Evolutionary conservation across 2,113 vertebrate genomes (phyloP), one percentile per base, ranked within the genome.

Genomic region (Ammodytes marinus): DNA sequence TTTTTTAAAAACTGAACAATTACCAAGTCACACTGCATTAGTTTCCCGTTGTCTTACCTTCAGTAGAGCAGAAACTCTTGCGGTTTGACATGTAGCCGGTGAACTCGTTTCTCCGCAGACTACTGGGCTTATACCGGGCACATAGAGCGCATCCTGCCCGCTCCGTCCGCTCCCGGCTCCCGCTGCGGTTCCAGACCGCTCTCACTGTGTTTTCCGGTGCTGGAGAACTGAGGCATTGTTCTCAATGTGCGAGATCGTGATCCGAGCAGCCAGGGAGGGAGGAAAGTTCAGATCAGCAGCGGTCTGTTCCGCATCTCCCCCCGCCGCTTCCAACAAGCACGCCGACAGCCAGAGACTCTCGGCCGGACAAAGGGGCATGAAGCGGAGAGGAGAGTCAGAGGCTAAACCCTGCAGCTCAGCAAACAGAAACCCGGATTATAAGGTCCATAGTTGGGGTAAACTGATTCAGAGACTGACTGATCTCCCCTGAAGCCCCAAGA

Each of bases 401-500:
- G 5, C 37, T 7, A 65, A 59, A 39, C 53, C 40, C 50, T 64
- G 37, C 54, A 15, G n/a, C 69, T 65, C 58, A 52, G 19, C 61
- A 14, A 10, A 58, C 0, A 54, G 52, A 40, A 53, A n/a, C 15
- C 46, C 68, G 35, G 37, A 27, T 13, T 35, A 45, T 27, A 5
- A 43, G 39, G 67, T 78, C 81, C 86, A 85, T 84, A n/a, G 43
- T 55, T 46, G 49, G 55, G 6, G 45, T 13, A 46, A 52, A 83
- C 0, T 53, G 63, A 49, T 49, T 14, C 53, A 37, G 53, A 74
- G 47, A 57, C 53, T 69, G 79, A 13, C 67, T 58, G 69, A 89
- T 91, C 82, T 90, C 84, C 87, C 85, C 82, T 58, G 92, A 93
- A 95, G 93, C 95, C 93, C 57, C 61, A 17, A 82, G 12, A 52